Evolutionary conservation across 1,140 invertebrate species (phyloP), one percentile per base, ranked within the genome.

Genomic region (Aphelenchoides fujianensis): DNA sequence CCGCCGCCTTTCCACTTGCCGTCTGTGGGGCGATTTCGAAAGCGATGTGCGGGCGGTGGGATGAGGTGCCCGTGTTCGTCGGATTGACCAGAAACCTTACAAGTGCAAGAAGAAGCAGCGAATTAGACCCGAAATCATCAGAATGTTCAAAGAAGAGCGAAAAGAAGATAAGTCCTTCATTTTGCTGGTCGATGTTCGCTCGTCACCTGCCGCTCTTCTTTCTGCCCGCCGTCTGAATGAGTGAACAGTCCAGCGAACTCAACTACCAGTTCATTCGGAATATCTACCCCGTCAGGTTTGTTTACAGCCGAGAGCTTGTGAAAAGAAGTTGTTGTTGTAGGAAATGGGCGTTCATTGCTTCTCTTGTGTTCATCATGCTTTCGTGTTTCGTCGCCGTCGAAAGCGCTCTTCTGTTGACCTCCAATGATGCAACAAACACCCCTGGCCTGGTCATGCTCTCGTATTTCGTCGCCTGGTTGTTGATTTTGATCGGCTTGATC

Each of bases 201-300:
- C n/a, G n/a, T n/a, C n/a, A n/a, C n/a, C n/a, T n/a, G n/a, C n/a
- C n/a, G n/a, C n/a, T n/a, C n/a, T n/a, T n/a, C n/a, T n/a, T n/a
- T n/a, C n/a, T n/a, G n/a, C n/a, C n/a, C n/a, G n/a, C n/a, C n/a
- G n/a, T n/a, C n/a, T n/a, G n/a, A n/a, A n/a, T n/a, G n/a, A n/a
- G n/a, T 16, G 41, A 48, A 48, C 41, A 48, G 23, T 48, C 12
- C 12, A 48, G 41, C 41, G 12, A 48, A 61, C 9, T 61, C 9
- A 36, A 19, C 30, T 52, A 66, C 30, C 62, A 66, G 62, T 3
- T 66, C 16, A 7, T 66, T 16, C 5, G 19, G 30, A 66, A 52
- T 5, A 5, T 66, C 3, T 66, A 66, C 30, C 62, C 62, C 19
- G 27, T 67, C 62, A 66, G 62, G 62, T 66, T 59, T 16, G 62